Percentiles rank a stretch among this genome's conserved stretches.
Conservation (phyloP, 2,113 vertebrate genomes). For the Ardeotis arabs region DNA sequence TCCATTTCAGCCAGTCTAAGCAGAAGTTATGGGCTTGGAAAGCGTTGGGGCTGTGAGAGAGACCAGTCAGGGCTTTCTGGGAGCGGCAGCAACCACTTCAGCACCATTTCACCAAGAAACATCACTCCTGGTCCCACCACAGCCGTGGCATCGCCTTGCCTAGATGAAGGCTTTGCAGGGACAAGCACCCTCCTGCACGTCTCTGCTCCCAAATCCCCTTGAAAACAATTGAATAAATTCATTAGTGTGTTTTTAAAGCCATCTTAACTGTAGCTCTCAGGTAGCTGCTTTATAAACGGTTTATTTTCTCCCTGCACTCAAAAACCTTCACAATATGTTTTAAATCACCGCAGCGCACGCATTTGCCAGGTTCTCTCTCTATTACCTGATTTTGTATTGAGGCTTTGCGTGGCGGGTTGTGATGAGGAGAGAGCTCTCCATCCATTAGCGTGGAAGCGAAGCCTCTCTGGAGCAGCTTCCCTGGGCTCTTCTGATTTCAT, state of each 20-base stretch:
- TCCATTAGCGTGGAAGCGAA: not conserved
- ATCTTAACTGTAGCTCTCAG: not conserved
- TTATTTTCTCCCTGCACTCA: not conserved
- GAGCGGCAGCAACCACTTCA: not conserved
- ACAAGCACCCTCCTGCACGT: not conserved
- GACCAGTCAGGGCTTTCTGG: not conserved
- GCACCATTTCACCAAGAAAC: not conserved
- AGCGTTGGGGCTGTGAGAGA: rapidly evolving
- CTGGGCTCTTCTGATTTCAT: not conserved
- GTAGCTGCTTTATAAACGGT: not conserved
- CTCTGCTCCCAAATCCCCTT: not conserved
- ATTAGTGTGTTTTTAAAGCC: not conserved
- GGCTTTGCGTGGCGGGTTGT: not conserved
- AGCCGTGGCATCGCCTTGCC: not conserved
- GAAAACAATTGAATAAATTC: not conserved
- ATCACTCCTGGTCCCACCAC: not conserved
- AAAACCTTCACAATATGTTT: not conserved
- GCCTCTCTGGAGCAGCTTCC: not conserved
- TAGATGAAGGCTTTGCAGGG: not conserved
- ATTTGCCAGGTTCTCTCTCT: not conserved
- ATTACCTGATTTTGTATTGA: not conserved
- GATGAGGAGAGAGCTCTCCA: not conserved
- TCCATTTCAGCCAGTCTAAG: not conserved
- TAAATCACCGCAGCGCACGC: not conserved
- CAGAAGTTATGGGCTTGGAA: not conserved